Evolutionary conservation across 2,113 vertebrate species (phyloP).

Genomic region (Mugil cephalus): DNA sequence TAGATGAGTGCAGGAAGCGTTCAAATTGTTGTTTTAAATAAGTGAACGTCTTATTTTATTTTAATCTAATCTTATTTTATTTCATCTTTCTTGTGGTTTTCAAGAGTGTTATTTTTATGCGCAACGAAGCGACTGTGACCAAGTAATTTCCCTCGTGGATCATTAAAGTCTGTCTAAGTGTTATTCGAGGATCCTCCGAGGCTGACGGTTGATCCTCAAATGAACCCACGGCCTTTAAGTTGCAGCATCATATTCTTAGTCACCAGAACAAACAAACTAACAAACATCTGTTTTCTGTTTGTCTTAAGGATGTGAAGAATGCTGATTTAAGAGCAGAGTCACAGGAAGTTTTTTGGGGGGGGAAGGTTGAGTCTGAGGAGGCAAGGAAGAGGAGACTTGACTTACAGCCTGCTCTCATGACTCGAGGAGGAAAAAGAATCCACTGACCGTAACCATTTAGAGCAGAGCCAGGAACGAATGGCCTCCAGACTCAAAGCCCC

Average conservation of each 20-base stretch:
- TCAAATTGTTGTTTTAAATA: neutral
- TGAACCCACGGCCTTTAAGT: conserved; percentile 18
- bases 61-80: no score
- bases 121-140: no score
- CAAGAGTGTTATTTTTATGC: no score
- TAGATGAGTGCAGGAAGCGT: neutral
- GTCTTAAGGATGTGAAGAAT: conserved; percentile 16
- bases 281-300: conserved; percentile 15
- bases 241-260: conserved; percentile 1
- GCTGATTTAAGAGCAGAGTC: conserved; percentile 4
- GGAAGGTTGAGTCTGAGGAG: neutral
- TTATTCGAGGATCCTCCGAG: conserved; percentile 6
- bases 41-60: conserved; percentile 2
- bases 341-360: neutral
- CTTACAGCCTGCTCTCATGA: neutral
- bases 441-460: conserved; percentile 93
- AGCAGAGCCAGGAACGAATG: conserved; percentile 91
- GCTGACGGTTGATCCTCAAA: conserved; percentile 1
- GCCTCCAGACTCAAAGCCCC: conserved; percentile 90
- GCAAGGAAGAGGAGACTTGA: neutral
- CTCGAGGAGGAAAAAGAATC: neutral
- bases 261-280: conserved; percentile 1
- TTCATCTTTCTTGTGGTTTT: no score
- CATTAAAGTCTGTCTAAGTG: no score
- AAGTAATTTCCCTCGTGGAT: no score